Base-by-base conservation (phyloP, 23 tunicate genomes). In the Trididemnum clinides region DNA sequence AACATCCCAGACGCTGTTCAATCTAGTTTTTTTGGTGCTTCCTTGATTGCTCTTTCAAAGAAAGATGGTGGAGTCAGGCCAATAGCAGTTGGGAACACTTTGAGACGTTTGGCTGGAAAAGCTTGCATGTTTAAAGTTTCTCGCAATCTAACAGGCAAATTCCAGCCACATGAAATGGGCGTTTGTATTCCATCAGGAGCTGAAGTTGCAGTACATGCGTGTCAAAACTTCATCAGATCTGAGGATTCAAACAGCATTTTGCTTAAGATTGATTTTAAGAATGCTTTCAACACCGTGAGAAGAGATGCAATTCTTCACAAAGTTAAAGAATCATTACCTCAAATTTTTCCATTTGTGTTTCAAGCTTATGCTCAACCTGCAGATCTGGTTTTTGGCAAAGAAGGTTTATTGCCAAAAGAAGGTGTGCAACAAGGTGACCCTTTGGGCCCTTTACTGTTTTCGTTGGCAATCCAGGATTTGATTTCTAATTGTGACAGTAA, bases 401-500 rank as follows among this genome's bases (percentile, higher is more conserved):
- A 59, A 59, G 25, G 20, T 59, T n/a, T 59, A 28, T 59, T 59
- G 21, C 22, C 66, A 25, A 59, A 59, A 28, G 66, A 59, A n/a
- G 66, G 66, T 59, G 66, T 59, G 66, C 66, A 59, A n/a, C 66
- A 59, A 59, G 66, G 66, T 10, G 66, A 59, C 22, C 66, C 66
- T 19, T 59, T 59, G 66, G n/a, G n/a, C n/a, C n/a, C n/a, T n/a
- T n/a, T n/a, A n/a, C 66, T 59, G 5, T 59, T 59, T 59, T 59
- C 66, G 22, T n/a, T 59, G 66, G 66, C 66, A 59, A 59, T 59
- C 66, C 20, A 59, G 20, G 66, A 59, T 59, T 25, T 28, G 3
- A 59, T 59, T 59, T 59, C 66, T 59, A 10, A 28, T 59, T 59
- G 66, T 59, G 22, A 59, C 5, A 59, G 66, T 59, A 28, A 59